Base-by-base conservation (phyloP, 2,113 vertebrate genomes). In the Microcebus murinus region DNA sequence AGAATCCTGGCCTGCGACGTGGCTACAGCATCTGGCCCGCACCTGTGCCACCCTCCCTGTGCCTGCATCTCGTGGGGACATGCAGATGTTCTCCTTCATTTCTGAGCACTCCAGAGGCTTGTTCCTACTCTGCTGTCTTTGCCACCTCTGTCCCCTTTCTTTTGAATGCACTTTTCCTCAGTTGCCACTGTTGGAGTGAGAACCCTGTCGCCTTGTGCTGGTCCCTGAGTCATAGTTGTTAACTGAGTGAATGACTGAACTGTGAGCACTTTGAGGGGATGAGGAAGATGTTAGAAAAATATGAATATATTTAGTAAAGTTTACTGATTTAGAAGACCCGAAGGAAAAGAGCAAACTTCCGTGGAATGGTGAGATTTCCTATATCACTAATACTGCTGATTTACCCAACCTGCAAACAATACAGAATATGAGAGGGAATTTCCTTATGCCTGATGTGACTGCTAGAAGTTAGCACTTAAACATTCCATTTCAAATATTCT, bases 401-500 rank as follows among this genome's bases (percentile, higher is more conserved):
- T 95, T 80, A 76, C 45, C 21, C 65, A 67, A n/a, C 8, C 65
- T 93, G 96, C 85, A 12, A 97, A 93, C 6, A 70, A 95, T 86
- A 48, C 68, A 90, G 74, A 87, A 67, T 92, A 42, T 15, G 0
- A 91, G 74, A 20, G 93, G 96, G 82, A 86, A 91, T 85, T 97
- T 88, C 65, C 59, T 92, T 87, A 45, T 96, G 84, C 87, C 97
- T 97, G 92, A 97, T 96, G 95, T 81, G 77, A 96, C 94, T 97
- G 42, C 97, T 67, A 91, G 91, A 97, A 98, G 89, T 98, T 96
- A 90, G 97, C 98, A 97, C 98, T 98, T 96, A 95, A 98, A 98
- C 98, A 96, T 97, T 98, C 98, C 98, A 98, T 98, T 99, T 99
- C 98, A 99, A 98, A 98, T 98, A 98, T 97, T 98, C 98, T 99